Percentiles rank a stretch among this genome's conserved stretches.
phyloP scores from a whole-genome alignment of 2,113 vertebrate species.

The Numida meleagris region DNA sequence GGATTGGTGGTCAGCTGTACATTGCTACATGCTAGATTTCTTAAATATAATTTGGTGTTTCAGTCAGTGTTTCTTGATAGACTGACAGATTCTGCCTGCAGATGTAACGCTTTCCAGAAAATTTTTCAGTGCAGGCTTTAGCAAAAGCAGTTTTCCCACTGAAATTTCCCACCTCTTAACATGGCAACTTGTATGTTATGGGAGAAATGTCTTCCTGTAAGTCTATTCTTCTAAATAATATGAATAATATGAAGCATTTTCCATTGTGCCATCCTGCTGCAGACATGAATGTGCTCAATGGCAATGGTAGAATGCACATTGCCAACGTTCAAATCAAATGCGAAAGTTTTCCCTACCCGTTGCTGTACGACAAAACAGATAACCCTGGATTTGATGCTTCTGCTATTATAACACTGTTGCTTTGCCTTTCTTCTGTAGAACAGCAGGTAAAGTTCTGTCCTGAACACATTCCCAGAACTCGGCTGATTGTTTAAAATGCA shows the following conservation, averaged over 20 bases:
- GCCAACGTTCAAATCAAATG: background rate
- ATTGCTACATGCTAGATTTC: background rate
- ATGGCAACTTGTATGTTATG: background rate
- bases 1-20: fast-evolving
- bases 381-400: background rate
- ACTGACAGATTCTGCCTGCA: background rate
- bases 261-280: background rate
- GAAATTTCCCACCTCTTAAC: background rate
- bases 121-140: background rate
- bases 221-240: background rate
- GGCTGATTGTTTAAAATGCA: background rate
- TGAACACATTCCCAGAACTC: background rate
- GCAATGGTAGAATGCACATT: background rate
- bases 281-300: background rate
- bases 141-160: background rate
- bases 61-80: background rate
- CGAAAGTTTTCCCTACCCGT: background rate
- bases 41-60: background rate
- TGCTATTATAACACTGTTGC: background rate
- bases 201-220: background rate
- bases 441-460: background rate
- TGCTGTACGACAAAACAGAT: background rate
- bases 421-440: background rate
- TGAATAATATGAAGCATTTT: background rate
- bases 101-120: background rate